A percentile compares a stretch with the other conserved stretches of the same genome.
Evolutionary conservation across 2,888 invertebrate species (phyloP).

Genomic region (Metallyticus violacea): DNA sequence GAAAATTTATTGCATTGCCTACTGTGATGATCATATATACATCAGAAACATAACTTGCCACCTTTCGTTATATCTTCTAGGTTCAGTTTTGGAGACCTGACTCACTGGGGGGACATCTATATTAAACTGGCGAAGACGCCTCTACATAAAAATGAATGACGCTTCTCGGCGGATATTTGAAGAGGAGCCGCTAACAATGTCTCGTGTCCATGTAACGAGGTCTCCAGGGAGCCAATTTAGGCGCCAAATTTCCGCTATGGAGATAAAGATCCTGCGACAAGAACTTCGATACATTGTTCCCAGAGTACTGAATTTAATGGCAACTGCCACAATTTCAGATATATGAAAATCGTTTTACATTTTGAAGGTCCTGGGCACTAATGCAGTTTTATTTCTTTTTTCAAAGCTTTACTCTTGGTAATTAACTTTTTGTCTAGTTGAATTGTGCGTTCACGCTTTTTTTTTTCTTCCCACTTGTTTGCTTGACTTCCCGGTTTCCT

Average conservation of each 20-base stretch:
- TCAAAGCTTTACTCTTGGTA: no score
- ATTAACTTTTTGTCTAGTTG: no score
- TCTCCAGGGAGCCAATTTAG: constrained; percentile 8
- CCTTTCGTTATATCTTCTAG: no score
- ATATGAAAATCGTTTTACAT: neutral
- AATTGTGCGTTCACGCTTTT: no score
- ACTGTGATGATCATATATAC: no score
- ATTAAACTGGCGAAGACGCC: neutral
- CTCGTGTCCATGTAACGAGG: neutral
- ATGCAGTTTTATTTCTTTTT: no score
- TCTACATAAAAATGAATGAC: neutral
- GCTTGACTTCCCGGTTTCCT: no score
- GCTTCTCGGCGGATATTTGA: neutral
- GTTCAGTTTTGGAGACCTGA: neutral
- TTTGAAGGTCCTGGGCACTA: no score
- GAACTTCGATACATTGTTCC: neutral
- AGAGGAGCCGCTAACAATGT: neutral
- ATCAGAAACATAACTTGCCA: no score
- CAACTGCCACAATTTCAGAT: neutral
- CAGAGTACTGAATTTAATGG: neutral
- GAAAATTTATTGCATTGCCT: no score
- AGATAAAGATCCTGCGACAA: neutral
- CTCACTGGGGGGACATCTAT: neutral
- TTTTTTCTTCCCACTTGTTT: no score
- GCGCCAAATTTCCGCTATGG: neutral